Evolutionary conservation across 35 echinoderm and acorn worm genomes (phyloP), one percentile per base, ranked within the genome.

Genomic region (Apostichopus japonicus): DNA sequence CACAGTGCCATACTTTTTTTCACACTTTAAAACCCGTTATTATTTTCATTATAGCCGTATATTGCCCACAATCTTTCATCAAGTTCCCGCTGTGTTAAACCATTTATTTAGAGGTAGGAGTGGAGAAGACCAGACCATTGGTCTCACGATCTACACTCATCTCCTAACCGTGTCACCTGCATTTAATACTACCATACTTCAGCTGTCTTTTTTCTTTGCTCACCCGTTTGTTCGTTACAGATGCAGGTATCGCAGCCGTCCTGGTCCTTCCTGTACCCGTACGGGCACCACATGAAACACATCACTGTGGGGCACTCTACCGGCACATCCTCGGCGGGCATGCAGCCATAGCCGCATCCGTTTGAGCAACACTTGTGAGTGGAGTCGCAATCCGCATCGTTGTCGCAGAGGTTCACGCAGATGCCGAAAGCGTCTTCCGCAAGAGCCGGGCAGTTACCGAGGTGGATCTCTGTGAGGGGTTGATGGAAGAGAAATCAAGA

Each of bases 241-340:
- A 53, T 63, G 73, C 95, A 96, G 1, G 72, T 91, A 33, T 91
- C 86, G 63, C 95, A 96, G 2, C 92, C 92, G 79, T 93, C 56
- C 10, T 16, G 16, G 79, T 96, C 95, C 13, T 91, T 79, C 77
- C 78, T 90, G 87, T 86, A 91, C n/a, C 95, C 95, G 72, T 91
- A 80, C 23, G 86, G 87, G 77, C 95, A 96, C 87, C 92, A 93
- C 87, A 96, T 93, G 81, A 96, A 71, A 67, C 95, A 96, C 92
- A 90, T 93, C 23, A 93, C 56, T 10, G 61, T 1, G 56, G 95
- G 92, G 84, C 95, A 96, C 53, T 92, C 44, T 8, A 82, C 86
- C 9, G 88, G 79, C 9, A 88, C 51, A 44, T 65, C 73, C 53
- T 90, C 87, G 11, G 93, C 83, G 4, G 93, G 67, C 25, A 19